Evolutionary conservation across 2,888 invertebrate genomes (phyloP).

Genomic region (Caenorhabditis macrosperma): DNA sequence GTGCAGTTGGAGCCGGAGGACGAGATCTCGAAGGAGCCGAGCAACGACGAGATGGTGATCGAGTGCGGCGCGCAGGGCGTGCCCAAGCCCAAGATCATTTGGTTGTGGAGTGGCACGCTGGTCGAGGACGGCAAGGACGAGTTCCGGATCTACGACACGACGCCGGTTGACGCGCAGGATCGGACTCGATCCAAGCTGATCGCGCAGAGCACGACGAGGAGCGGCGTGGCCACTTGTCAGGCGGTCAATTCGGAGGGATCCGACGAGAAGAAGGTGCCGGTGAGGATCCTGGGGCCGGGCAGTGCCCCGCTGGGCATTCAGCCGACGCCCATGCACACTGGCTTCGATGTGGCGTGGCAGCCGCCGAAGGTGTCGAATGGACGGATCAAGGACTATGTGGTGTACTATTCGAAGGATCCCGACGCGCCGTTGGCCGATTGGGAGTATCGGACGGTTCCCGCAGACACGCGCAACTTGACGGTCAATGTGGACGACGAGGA

Average conservation of each 20-base stretch:
- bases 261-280: constrained; percentile 73
- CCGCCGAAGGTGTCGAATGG: constrained; percentile 78
- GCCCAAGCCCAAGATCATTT: constrained; percentile 78
- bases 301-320: constrained; percentile 71
- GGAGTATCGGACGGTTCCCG: constrained; percentile 72
- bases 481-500: constrained; percentile 75
- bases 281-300: constrained; percentile 78
- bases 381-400: constrained; percentile 74
- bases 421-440: constrained; percentile 75
- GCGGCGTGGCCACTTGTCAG: constrained; percentile 76
- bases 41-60: constrained; percentile 73
- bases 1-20: constrained; percentile 72
- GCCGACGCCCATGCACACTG: constrained; percentile 75
- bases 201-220: constrained; percentile 75
- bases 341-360: constrained; percentile 78
- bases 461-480: constrained; percentile 67
- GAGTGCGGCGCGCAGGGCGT: constrained; percentile 78
- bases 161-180: constrained; percentile 74
- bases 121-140: constrained; percentile 79
- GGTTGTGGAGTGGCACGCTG: constrained; percentile 76
- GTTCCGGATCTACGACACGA: constrained; percentile 78
- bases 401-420: constrained; percentile 79
- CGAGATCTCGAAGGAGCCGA: constrained; percentile 69
- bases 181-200: constrained; percentile 73
- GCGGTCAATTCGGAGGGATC: constrained; percentile 74